A percentile compares a stretch with the other conserved stretches of the same genome.
phyloP scores from a whole-genome alignment of 2,888 invertebrate species.

The Calameuta filiformis region DNA sequence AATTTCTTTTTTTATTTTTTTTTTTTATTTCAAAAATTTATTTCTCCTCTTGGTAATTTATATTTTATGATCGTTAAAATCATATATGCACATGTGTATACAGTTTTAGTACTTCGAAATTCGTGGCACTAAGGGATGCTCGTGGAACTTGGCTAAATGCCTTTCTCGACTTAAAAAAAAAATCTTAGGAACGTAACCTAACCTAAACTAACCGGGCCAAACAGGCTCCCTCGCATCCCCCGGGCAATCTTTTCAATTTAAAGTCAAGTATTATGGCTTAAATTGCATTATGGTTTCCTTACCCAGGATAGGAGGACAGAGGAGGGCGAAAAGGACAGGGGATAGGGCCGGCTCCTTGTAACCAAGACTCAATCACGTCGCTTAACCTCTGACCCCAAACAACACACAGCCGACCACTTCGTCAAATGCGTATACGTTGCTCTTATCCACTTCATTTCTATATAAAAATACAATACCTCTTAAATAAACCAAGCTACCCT shows the following conservation, averaged over 20 bases:
- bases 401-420: conserved; percentile 27
- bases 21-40: neutral
- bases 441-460: too few species aligned
- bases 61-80: too few species aligned
- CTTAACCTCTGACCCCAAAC: conserved; percentile 62
- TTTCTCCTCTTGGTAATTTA: too few species aligned
- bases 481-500: conserved; percentile 9
- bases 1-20: neutral
- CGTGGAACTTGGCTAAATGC: too few species aligned
- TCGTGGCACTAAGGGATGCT: too few species aligned
- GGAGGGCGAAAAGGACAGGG: conserved; percentile 50
- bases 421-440: too few species aligned
- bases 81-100: too few species aligned
- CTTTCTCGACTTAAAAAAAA: too few species aligned
- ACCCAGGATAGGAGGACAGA: conserved; percentile 43
- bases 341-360: conserved; percentile 60
- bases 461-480: neutral
- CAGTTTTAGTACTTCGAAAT: too few species aligned
- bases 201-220: neutral
- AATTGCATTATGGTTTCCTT: conserved; percentile 65
- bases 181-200: too few species aligned
- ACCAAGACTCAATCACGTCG: conserved; percentile 66
- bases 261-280: conserved; percentile 66
- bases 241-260: conserved; percentile 67
- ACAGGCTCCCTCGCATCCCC: conserved; percentile 61